These are phyloP conservation scores for Ardeotis arabs DNA, from an alignment of 2,113 vertebrate genomes.

Conservation along the genomic window DNA sequence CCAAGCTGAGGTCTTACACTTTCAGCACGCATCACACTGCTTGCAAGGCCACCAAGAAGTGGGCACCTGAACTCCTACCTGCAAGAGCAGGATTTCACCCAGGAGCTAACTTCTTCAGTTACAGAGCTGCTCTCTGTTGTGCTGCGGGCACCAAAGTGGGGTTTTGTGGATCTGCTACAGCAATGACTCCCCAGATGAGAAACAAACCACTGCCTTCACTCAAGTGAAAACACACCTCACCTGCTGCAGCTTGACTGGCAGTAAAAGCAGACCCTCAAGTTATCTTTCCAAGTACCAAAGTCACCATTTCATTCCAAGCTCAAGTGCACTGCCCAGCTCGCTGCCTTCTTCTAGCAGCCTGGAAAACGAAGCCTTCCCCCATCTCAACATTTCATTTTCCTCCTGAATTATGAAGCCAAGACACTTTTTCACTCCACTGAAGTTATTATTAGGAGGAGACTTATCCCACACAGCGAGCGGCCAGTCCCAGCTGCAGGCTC, in stretches of 20 bases:
- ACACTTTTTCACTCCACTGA: neutral
- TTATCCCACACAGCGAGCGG: neutral
- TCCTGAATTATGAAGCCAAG: neutral
- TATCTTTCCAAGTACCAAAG: neutral
- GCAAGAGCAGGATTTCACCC: accelerated
- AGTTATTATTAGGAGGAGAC: neutral
- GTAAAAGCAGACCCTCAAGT: neutral
- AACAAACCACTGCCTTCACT: neutral
- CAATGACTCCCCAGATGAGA: neutral
- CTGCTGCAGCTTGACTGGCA: neutral
- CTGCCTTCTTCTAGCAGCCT: neutral
- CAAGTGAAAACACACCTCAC: neutral
- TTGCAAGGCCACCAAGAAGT: neutral
- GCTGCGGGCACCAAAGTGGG: neutral
- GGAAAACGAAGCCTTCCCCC: neutral
- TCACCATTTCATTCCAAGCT: neutral
- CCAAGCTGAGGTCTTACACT: accelerated
- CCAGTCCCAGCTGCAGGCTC: neutral
- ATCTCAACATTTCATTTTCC: neutral
- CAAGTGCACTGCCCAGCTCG: neutral
- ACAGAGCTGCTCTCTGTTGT: neutral
- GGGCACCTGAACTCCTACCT: no score
- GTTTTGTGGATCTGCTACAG: accelerated
- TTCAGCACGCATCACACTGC: accelerated
- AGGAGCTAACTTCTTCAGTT: accelerated